A percentile compares a stretch with the other conserved stretches of the same genome.
Conservation (phyloP, 2,797 vertebrate genomes). For the Gymnothorax javanicus region DNA sequence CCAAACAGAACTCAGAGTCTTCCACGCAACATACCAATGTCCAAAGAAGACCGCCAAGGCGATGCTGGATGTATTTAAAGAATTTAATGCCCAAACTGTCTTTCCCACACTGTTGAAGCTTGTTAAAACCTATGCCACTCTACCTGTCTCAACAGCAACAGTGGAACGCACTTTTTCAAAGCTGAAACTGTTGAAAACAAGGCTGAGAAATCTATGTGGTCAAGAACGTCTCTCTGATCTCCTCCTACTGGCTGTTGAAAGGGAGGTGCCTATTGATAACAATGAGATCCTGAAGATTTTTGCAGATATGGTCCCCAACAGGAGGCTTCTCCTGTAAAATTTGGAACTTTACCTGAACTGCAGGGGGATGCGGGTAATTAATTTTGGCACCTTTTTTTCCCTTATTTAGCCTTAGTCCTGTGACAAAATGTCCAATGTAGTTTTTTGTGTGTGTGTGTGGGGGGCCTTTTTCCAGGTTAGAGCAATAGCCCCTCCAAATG, state of each 20-base stretch:
- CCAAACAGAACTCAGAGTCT: background rate
- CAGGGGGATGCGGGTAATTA: too few relatives aligned
- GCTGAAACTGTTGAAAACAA: slow-evolving; percentile 29
- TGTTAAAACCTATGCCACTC: background rate
- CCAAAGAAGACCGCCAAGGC: background rate
- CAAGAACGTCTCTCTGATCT: slow-evolving; percentile 27
- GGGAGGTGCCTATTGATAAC: background rate
- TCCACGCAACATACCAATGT: background rate
- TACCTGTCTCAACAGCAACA: slow-evolving; percentile 17
- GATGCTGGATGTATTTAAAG: slow-evolving; percentile 11
- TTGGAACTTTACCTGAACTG: too few relatives aligned
- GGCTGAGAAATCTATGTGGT: slow-evolving; percentile 15
- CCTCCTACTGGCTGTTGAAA: slow-evolving; percentile 17
- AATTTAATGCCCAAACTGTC: background rate
- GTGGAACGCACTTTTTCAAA: slow-evolving; percentile 22
- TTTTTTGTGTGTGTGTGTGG: too few relatives aligned
- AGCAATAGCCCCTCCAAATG: too few relatives aligned
- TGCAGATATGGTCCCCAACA: background rate
- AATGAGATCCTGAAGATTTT: background rate
- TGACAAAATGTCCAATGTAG: too few relatives aligned
- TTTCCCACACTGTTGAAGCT: background rate
- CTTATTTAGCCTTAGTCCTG: too few relatives aligned
- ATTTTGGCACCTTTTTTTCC: too few relatives aligned
- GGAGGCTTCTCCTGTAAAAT: background rate
- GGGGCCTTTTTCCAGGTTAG: too few relatives aligned